Conservation (phyloP, 2,888 invertebrate species). For the Gasteruption jaculator region DNA sequence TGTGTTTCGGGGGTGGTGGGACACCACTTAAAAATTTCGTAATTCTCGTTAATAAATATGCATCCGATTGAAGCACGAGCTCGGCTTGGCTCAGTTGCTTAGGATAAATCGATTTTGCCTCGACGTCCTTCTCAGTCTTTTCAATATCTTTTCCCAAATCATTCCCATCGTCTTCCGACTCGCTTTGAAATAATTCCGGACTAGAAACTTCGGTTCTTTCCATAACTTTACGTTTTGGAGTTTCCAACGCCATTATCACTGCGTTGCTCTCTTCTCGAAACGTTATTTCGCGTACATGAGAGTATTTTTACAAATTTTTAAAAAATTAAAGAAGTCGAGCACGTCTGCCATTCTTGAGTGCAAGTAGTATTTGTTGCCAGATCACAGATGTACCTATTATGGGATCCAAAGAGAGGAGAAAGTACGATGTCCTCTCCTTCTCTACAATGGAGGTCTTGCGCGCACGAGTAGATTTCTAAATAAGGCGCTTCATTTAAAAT, state of each 20-base stretch:
- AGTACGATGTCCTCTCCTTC: no score
- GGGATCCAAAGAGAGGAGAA: no score
- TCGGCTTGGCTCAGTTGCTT: constrained; percentile 33
- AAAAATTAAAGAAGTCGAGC: no score
- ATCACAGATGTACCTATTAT: no score
- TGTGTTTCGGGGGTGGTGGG: constrained; percentile 71
- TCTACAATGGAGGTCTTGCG: no score
- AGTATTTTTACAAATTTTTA: no score
- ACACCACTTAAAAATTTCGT: constrained; percentile 66
- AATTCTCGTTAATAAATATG: constrained; percentile 48
- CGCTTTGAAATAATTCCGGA: constrained; percentile 47
- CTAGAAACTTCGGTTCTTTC: constrained; percentile 28
- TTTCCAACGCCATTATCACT: constrained; percentile 27
- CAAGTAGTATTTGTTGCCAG: no score
- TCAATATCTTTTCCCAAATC: constrained; percentile 13
- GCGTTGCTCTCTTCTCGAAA: no score
- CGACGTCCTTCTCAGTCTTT: constrained; percentile 7
- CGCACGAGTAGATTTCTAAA: no score
- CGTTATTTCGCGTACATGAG: no score
- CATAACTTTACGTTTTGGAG: constrained; percentile 15
- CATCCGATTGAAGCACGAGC: constrained; percentile 43
- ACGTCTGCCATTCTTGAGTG: no score
- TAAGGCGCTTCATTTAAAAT: no score
- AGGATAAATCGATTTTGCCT: constrained; percentile 15
- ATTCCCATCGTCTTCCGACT: constrained; percentile 34